Evolutionary conservation across 2,797 vertebrate species (phyloP).

Genomic region (Microcaecilia unicolor): DNA sequence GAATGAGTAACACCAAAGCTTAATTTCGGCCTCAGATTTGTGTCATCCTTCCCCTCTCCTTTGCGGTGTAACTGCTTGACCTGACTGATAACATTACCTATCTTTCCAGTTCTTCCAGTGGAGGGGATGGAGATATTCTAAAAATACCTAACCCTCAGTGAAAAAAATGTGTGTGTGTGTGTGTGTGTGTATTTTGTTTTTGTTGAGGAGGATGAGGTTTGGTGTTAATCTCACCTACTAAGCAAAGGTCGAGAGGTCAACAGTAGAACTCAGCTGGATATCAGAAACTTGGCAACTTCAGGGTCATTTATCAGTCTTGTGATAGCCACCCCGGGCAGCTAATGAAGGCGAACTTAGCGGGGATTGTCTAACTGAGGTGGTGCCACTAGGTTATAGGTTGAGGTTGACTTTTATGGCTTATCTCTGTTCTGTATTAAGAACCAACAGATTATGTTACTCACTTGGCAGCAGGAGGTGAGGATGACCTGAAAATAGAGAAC

Average conservation of each 20-base stretch:
- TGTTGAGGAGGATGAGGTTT: too few species aligned
- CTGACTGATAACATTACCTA: too few species aligned
- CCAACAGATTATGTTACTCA: slow-evolving; percentile 41
- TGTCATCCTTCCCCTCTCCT: too few species aligned
- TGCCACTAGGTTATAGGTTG: slow-evolving; percentile 24
- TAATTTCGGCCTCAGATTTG: too few species aligned
- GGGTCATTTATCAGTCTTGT: slow-evolving; percentile 10
- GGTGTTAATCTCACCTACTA: not conserved
- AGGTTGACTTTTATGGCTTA: slow-evolving; percentile 42
- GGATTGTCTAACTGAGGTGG: rapidly evolving
- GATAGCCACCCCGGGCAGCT: slow-evolving; percentile 1
- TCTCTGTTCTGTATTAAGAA: slow-evolving; percentile 42
- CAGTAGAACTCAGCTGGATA: slow-evolving; percentile 6
- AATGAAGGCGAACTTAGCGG: slow-evolving; percentile 16
- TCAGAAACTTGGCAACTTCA: slow-evolving; percentile 1
- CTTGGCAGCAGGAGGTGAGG: slow-evolving; percentile 46
- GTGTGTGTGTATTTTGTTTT: too few species aligned
- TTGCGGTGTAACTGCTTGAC: too few species aligned
- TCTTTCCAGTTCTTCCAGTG: too few species aligned
- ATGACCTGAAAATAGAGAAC: slow-evolving; percentile 46
- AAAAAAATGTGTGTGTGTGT: too few species aligned
- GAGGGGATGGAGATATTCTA: too few species aligned
- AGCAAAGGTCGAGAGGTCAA: slow-evolving; percentile 11
- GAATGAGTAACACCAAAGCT: too few species aligned
- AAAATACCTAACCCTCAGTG: too few species aligned